Base-by-base conservation (phyloP, 2,113 vertebrate genomes). In the Aix galericulata region DNA sequence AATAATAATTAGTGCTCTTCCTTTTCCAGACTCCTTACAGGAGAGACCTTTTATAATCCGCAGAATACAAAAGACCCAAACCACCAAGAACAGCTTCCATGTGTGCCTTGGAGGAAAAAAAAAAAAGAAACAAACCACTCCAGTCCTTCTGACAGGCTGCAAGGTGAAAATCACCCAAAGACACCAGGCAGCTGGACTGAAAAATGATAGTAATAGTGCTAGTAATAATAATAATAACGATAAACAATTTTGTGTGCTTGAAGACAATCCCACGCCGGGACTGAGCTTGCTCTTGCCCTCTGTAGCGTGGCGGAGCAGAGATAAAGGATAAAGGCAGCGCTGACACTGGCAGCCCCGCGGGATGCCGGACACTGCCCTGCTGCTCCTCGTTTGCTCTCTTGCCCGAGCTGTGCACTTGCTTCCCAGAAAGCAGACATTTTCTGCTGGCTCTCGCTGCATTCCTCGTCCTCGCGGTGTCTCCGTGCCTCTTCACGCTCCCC, bases 1-100 rank as follows among this genome's bases (percentile, higher is more conserved):
- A 96, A 93, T 93, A 97, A 95, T 94, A 96, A 97, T 97, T 97
- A 97, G 89, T 81, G 56, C 53, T 87, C 77, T 82, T 95, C 78
- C 50, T 90, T 92, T 93, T 92, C 68, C 91, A 92, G 90, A 50
- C 81, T 93, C 73, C 91, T 97, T 91, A 82, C 84, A 91, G 90
- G 91, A 93, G 62, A 92, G 64, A 91, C 79, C 82, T 97, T 96
- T 95, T 79, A 77, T 76, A 96, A 92, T 86, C 48, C 5, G 0
- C 81, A 85, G 82, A 92, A 71, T 55, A 94, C 92, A 94, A 96
- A 91, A 74, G 86, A 86, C 74, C 34, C 58, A 94, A 89, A 86
- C 36, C 66, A 42, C 66, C 40, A 58, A 88, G 74, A 94, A 87
- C 78, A 81, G 50, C 55, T 93, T 95, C 81, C 82, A 91, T 9